These are phyloP conservation scores for Paratilapia polleni DNA, from an alignment of 2,113 vertebrate species.

Conservation along the genomic window DNA sequence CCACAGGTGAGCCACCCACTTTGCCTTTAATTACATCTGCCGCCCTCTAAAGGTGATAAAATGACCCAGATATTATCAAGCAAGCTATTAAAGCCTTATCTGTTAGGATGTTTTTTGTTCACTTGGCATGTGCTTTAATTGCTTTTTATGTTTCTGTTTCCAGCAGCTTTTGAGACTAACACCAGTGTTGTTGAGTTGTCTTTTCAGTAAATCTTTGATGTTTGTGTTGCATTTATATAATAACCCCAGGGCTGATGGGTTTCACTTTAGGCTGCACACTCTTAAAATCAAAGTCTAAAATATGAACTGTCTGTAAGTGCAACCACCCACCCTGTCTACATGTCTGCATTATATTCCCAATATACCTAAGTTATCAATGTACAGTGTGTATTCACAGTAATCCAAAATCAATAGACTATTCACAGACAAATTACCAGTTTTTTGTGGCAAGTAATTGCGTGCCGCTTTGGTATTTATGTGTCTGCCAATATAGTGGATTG, in stretches of 20 bases:
- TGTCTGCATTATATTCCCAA: slow-evolving; percentile 3
- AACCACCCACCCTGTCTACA: slow-evolving; percentile 16
- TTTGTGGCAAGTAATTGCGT: slow-evolving; percentile 59
- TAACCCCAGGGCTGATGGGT: background rate
- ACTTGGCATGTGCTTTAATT: slow-evolving; percentile 75
- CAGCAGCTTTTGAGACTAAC: slow-evolving; percentile 59
- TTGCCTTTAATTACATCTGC: slow-evolving; percentile 21
- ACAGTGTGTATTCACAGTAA: slow-evolving; percentile 12
- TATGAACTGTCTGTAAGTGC: background rate
- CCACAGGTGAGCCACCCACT: slow-evolving; percentile 91
- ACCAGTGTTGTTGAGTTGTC: slow-evolving; percentile 52
- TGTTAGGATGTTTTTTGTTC: slow-evolving; percentile 69
- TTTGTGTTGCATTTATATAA: slow-evolving; percentile 5
- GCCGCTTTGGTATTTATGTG: slow-evolving; percentile 53
- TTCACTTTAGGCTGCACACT: background rate
- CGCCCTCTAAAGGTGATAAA: slow-evolving; percentile 19
- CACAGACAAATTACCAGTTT: slow-evolving; percentile 62
- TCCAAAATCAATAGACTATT: slow-evolving; percentile 61
- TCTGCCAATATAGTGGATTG: slow-evolving; percentile 54
- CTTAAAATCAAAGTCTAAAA: background rate
- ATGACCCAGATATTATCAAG: slow-evolving; percentile 27
- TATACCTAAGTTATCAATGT: slow-evolving; percentile 44
- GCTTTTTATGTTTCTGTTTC: slow-evolving; percentile 67
- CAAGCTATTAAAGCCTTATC: slow-evolving; percentile 27
- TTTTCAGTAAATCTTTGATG: slow-evolving; percentile 4